Conservation (phyloP, 2,888 invertebrate species). For the Lasioglossum morio region DNA sequence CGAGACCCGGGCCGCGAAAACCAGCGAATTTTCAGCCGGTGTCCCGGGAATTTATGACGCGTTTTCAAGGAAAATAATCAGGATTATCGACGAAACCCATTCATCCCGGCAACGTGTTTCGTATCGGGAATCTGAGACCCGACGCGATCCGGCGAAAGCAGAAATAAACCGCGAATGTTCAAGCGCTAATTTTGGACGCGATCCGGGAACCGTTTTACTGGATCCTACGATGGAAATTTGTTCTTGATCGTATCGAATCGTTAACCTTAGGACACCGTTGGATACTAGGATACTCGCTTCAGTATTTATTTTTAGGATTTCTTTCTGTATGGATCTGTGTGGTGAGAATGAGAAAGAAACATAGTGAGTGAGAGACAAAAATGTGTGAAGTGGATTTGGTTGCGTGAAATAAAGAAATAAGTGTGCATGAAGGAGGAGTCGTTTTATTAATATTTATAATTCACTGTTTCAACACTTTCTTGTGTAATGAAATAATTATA, state of each 20-base stretch:
- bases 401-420: too few relatives aligned
- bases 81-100: conserved; percentile 11
- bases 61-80: conserved; percentile 61
- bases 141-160: not conserved
- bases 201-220: conserved; percentile 24
- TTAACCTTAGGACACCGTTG: not conserved
- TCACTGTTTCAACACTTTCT: too few relatives aligned
- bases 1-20: not conserved
- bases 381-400: too few relatives aligned
- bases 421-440: too few relatives aligned
- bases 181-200: conserved; percentile 41
- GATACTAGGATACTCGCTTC: not conserved
- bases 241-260: not conserved
- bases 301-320: not conserved
- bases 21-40: conserved; percentile 2
- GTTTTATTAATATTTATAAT: too few relatives aligned
- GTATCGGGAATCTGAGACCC: conserved; percentile 40
- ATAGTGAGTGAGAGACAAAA: too few relatives aligned
- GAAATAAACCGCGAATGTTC: conserved; percentile 38
- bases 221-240: not conserved
- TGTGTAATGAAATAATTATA: too few relatives aligned
- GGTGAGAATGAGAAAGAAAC: too few relatives aligned
- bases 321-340: not conserved
- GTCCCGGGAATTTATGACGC: conserved; percentile 31
- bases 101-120: conserved; percentile 55